A percentile compares a stretch with the other conserved stretches of the same genome.
These are phyloP conservation scores for Habropoda laboriosa DNA, from an alignment of 1,140 invertebrate genomes.

Conservation along the genomic window DNA sequence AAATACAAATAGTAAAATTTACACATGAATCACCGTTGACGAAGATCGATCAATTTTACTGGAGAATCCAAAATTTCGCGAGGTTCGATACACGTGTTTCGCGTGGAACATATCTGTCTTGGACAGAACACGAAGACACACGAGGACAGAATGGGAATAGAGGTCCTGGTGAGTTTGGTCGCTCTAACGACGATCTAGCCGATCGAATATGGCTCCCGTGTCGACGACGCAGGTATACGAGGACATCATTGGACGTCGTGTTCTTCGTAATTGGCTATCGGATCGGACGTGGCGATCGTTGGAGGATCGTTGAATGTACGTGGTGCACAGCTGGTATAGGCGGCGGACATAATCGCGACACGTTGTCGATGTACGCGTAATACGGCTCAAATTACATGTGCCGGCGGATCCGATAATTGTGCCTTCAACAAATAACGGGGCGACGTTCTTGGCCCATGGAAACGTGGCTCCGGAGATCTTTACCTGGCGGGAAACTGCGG, in stretches of 20 bases:
- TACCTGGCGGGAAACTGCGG: conserved; percentile 6
- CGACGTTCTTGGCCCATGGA: conserved; percentile 37
- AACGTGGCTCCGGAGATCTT: conserved; percentile 57
- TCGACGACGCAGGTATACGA: conserved; percentile 34
- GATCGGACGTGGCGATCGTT: conserved; percentile 63
- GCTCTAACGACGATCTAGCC: neutral
- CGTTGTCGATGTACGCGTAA: conserved; percentile 68
- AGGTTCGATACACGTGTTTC: too few relatives aligned
- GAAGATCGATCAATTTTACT: too few relatives aligned
- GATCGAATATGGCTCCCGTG: neutral
- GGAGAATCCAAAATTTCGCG: neutral
- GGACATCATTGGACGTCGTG: conserved; percentile 67
- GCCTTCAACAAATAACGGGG: conserved; percentile 65
- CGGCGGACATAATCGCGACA: conserved; percentile 67
- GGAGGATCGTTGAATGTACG: conserved; percentile 33
- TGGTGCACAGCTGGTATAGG: neutral
- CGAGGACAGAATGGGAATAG: neutral
- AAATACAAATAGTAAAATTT: too few relatives aligned
- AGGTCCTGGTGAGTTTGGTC: too few relatives aligned
- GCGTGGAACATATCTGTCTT: neutral
- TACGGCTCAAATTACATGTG: conserved; percentile 68
- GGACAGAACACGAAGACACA: neutral
- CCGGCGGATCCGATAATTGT: conserved; percentile 63
- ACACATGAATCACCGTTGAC: too few relatives aligned
- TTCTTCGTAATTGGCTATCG: conserved; percentile 71